These are phyloP conservation scores for Campoletis raptor DNA, from an alignment of 2,888 invertebrate genomes.

Conservation along the genomic window DNA sequence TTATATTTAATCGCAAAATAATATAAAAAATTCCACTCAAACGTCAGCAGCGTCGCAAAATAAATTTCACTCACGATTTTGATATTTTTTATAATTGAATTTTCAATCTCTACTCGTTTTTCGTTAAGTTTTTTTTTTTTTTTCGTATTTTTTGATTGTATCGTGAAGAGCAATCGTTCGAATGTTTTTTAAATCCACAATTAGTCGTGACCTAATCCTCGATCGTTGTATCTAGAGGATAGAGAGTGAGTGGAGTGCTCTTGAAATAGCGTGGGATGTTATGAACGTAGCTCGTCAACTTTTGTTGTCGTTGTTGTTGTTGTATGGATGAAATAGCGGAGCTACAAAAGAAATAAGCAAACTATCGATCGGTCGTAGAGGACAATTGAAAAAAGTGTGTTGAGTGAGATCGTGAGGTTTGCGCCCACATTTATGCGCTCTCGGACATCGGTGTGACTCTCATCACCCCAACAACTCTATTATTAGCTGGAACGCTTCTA, in stretches of 20 bases:
- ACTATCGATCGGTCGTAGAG: constrained; percentile 39
- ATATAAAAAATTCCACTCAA: neutral
- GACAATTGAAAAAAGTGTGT: constrained; percentile 31
- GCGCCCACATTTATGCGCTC: constrained; percentile 43
- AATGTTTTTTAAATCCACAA: neutral
- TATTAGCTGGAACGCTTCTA: constrained; percentile 62
- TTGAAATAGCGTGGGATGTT: constrained; percentile 6
- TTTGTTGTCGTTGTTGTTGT: neutral
- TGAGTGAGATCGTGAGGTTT: constrained; percentile 21
- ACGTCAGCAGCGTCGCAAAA: neutral
- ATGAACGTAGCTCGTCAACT: neutral
- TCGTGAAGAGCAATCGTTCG: neutral
- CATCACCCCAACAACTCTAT: constrained; percentile 50
- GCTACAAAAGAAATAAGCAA: constrained; percentile 29
- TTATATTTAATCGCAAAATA: neutral
- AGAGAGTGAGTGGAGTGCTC: neutral
- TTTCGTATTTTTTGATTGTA: neutral
- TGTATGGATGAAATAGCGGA: neutral
- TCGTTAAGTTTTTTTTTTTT: neutral
- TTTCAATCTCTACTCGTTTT: neutral
- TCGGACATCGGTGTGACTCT: constrained; percentile 28
- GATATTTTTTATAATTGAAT: neutral
- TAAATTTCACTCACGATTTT: neutral
- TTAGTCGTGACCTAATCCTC: constrained; percentile 2
- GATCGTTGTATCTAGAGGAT: constrained; percentile 2